A percentile compares a stretch with the other conserved stretches of the same genome.
Evolutionary conservation across 2,888 invertebrate genomes (phyloP).

Genomic region (Candidula unifasciata): DNA sequence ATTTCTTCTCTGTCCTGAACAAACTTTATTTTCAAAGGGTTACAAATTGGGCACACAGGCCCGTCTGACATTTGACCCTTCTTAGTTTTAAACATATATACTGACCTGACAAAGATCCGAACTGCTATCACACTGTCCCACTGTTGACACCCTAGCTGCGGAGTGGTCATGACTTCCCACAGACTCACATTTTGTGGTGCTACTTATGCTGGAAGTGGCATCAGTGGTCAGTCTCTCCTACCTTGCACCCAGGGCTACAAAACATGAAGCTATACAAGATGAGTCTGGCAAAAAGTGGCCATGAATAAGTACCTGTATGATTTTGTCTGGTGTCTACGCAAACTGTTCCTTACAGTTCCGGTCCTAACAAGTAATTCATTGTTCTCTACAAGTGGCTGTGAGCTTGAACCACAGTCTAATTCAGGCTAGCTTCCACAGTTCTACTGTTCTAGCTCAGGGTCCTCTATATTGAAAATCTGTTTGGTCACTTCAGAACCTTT

Average conservation of each 20-base stretch:
- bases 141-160: not conserved
- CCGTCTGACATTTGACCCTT: no score
- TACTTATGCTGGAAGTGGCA: not conserved
- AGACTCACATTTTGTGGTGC: not conserved
- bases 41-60: no score
- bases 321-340: not conserved
- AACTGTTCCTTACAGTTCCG: not conserved
- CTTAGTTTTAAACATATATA: no score
- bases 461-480: slow-evolving; percentile 19
- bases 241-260: not conserved
- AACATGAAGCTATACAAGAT: not conserved
- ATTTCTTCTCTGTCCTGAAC: no score
- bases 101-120: no score
- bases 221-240: not conserved
- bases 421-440: not conserved
- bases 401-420: not conserved
- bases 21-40: no score
- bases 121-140: not conserved
- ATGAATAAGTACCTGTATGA: not conserved
- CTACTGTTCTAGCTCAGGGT: not conserved
- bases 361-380: not conserved
- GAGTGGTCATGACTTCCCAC: not conserved
- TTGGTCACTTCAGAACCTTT: not conserved
- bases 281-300: not conserved
- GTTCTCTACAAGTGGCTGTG: not conserved